A percentile compares a stretch with the other conserved stretches of the same genome.
Evolutionary conservation across 92 coral and sea anemone species (phyloP).

Genomic region (Umimayanthus kanabou): DNA sequence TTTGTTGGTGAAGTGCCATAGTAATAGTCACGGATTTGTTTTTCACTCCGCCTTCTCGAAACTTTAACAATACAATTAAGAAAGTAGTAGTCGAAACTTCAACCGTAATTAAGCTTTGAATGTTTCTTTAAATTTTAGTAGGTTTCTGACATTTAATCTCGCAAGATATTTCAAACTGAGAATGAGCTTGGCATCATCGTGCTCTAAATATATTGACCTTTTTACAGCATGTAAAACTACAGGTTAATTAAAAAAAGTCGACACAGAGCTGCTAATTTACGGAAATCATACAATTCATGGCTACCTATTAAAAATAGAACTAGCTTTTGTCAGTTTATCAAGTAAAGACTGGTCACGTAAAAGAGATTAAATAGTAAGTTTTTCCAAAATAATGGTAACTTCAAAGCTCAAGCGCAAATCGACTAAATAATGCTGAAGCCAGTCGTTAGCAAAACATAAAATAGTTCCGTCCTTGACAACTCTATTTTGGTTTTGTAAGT

Average conservation of each 20-base stretch:
- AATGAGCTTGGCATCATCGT: neutral
- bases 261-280: constrained; percentile 15
- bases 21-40: too few relatives aligned
- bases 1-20: too few relatives aligned
- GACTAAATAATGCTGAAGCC: neutral
- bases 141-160: neutral
- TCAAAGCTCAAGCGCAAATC: neutral
- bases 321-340: neutral
- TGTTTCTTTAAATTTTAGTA: neutral
- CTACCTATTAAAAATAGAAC: neutral
- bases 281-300: constrained; percentile 4
- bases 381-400: neutral
- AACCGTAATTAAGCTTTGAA: neutral
- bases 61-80: neutral
- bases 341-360: neutral
- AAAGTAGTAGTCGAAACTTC: neutral
- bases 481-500: too few relatives aligned
- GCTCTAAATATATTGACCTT: neutral
- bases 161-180: neutral
- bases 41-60: neutral
- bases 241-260: neutral
- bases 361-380: neutral
- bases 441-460: neutral
- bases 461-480: neutral
- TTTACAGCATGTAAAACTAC: neutral